These are phyloP conservation scores for Marronus borbonicus DNA, from an alignment of 2,888 invertebrate species.

Conservation along the genomic window DNA sequence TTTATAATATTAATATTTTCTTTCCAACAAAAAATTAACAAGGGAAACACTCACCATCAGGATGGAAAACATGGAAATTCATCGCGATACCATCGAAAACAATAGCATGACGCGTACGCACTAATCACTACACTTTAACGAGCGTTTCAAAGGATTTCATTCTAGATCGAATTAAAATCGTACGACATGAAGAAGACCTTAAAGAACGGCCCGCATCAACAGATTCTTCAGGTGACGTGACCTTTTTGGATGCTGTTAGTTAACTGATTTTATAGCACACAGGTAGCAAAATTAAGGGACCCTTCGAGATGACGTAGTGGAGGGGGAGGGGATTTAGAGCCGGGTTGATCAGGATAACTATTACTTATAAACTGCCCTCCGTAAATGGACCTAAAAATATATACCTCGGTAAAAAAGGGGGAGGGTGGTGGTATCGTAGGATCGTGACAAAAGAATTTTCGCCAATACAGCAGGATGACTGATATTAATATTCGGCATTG, in stretches of 20 bases:
- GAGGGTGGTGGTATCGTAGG: conserved; percentile 23
- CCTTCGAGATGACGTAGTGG: conserved; percentile 28
- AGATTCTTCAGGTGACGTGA: conserved; percentile 52
- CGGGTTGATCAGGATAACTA: conserved; percentile 59
- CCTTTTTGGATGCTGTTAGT: conserved; percentile 57
- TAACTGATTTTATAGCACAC: conserved; percentile 58
- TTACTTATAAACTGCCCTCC: conserved; percentile 59
- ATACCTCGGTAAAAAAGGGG: conserved; percentile 56
- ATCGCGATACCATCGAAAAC: conserved; percentile 6
- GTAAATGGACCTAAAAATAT: conserved; percentile 54
- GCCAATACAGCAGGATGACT: conserved; percentile 59
- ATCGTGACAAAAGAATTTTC: conserved; percentile 60
- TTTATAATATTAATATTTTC: conserved; percentile 24
- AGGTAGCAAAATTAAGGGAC: conserved; percentile 62
- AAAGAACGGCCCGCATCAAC: neutral
- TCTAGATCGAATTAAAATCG: neutral
- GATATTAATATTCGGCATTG: conserved; percentile 64
- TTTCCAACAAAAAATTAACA: too few species aligned
- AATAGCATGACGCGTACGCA: neutral
- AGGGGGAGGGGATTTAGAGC: conserved; percentile 57
- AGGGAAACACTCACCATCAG: conserved; percentile 13
- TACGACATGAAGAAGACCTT: neutral
- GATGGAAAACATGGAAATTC: conserved; percentile 10
- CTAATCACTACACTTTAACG: neutral
- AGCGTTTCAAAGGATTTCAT: neutral